Conservation (phyloP, 2,888 invertebrate species). For the Acheta domesticus region DNA sequence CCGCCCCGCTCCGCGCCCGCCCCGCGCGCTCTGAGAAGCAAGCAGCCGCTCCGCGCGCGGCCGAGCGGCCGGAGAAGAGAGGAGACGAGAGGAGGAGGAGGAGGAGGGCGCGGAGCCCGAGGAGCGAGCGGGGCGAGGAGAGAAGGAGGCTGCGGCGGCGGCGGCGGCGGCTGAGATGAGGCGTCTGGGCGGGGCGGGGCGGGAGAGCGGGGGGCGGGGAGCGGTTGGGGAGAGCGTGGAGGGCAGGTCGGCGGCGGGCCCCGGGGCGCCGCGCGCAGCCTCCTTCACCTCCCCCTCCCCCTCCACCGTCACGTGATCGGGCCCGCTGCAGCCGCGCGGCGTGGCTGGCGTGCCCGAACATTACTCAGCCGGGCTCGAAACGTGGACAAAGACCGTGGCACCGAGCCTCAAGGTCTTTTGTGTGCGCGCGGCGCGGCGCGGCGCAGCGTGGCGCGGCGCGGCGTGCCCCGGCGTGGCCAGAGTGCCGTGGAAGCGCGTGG, state of each 20-base stretch:
- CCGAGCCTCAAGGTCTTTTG: constrained; percentile 9
- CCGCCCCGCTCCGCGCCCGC: no score
- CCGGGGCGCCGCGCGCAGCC: background rate
- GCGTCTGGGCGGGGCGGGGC: background rate
- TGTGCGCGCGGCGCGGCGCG: background rate
- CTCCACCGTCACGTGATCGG: background rate
- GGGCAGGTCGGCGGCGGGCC: background rate
- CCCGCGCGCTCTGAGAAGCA: no score
- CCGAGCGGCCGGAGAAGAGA: background rate
- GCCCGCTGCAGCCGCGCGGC: constrained; percentile 18
- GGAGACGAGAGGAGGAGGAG: background rate
- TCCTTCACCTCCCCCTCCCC: no score
- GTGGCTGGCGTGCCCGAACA: constrained; percentile 18
- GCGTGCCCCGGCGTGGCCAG: no score
- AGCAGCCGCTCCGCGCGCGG: background rate
- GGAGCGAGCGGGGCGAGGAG: background rate
- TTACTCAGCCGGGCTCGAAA: constrained; percentile 9
- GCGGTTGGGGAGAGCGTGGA: background rate
- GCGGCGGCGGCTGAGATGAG: background rate
- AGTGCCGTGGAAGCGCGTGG: no score
- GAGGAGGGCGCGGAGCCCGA: background rate
- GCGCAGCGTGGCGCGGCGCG: no score
- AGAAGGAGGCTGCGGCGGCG: background rate
- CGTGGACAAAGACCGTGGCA: background rate
- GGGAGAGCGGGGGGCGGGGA: background rate